A percentile compares a stretch with the other conserved stretches of the same genome.
phyloP scores from a whole-genome alignment of 2,888 invertebrate species.

The Toxonevra muliebris region DNA sequence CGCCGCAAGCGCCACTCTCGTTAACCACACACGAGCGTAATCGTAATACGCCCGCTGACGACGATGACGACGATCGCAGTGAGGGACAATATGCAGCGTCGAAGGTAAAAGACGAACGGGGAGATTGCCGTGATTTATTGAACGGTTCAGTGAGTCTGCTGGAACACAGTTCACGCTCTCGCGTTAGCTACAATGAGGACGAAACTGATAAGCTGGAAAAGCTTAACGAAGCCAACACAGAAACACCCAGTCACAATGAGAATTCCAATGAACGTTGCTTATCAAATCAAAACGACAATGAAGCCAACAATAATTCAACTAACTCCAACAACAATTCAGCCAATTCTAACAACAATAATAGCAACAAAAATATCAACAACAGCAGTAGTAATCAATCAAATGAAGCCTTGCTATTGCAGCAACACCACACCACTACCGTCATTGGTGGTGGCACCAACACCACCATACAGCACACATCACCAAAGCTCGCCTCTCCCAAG shows the following conservation, averaged over 20 bases:
- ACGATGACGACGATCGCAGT: constrained; percentile 40
- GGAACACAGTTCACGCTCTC: constrained; percentile 35
- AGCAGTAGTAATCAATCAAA: constrained; percentile 49
- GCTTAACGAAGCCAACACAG: constrained; percentile 26
- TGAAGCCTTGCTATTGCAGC: constrained; percentile 42
- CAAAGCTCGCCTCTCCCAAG: constrained; percentile 50
- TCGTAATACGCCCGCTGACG: constrained; percentile 54
- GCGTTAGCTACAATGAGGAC: constrained; percentile 42
- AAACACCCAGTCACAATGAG: constrained; percentile 27
- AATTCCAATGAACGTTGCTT: constrained; percentile 17
- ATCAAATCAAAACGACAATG: constrained; percentile 30
- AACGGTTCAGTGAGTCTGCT: constrained; percentile 39
- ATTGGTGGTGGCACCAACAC: constrained; percentile 51
- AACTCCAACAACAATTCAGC: constrained; percentile 45
- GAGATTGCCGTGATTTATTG: constrained; percentile 42
- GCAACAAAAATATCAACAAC: constrained; percentile 36
- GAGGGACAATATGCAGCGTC: constrained; percentile 42
- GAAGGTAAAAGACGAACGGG: constrained; percentile 41
- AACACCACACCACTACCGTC: constrained; percentile 35
- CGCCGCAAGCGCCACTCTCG: constrained; percentile 77
- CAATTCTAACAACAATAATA: constrained; percentile 41
- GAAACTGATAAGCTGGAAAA: constrained; percentile 39
- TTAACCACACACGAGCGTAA: constrained; percentile 70
- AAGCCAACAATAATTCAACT: constrained; percentile 44
- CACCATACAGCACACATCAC: constrained; percentile 44